Conservation (phyloP, 35 echinoderm and acorn worm species). For the Holothuria glaberrima region DNA sequence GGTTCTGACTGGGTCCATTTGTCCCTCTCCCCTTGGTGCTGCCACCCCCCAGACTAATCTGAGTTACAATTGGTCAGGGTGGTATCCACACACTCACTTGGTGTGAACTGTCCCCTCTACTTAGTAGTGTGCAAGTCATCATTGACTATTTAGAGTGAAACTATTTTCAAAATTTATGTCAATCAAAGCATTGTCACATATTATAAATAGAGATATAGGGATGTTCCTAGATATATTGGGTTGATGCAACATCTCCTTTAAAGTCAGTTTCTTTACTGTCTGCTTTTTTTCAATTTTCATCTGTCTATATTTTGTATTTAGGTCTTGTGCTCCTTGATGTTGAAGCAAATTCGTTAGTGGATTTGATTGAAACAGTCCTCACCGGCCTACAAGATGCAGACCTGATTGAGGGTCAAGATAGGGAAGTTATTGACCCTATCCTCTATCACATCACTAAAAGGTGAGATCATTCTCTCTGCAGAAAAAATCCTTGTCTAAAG, state of each 20-base stretch:
- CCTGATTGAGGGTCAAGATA: conserved; percentile 58
- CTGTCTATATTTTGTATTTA: conserved; percentile 20
- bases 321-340: conserved; percentile 74
- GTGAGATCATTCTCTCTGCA: conserved; percentile 32
- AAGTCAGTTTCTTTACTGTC: background rate
- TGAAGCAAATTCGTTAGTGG: conserved; percentile 49
- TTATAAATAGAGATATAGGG: background rate
- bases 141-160: no score
- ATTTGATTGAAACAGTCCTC: conserved; percentile 68
- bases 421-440: conserved; percentile 47
- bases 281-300: background rate
- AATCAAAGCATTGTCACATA: background rate
- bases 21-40: no score
- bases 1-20: no score
- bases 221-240: background rate
- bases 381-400: conserved; percentile 65
- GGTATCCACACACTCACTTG: no score
- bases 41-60: no score
- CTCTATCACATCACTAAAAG: conserved; percentile 54
- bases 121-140: no score
- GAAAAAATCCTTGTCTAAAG: background rate
- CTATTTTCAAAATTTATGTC: no score
- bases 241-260: background rate
- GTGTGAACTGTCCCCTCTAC: no score
- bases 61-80: no score